Evolutionary conservation across 2,888 invertebrate species (phyloP).

Genomic region (Hypolimnas misippus): DNA sequence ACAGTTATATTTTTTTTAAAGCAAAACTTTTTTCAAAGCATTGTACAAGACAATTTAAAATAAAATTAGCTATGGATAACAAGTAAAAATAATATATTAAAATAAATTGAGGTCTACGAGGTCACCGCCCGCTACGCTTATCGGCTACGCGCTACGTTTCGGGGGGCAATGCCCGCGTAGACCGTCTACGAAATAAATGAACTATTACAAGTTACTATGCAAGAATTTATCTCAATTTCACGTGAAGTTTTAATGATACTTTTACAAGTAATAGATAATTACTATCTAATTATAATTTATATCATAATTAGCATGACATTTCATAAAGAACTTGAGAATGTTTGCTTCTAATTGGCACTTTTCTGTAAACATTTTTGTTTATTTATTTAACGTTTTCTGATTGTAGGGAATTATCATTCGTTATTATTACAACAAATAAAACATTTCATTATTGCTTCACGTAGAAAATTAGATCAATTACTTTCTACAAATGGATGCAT

Average conservation of each 20-base stretch:
- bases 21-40: no score
- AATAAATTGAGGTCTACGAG: conserved; percentile 42
- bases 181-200: conserved; percentile 46
- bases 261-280: background rate
- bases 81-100: conserved; percentile 11
- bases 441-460: no score
- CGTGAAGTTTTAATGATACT: conserved; percentile 7
- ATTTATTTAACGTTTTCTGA: no score
- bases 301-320: background rate
- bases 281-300: background rate
- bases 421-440: no score
- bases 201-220: conserved; percentile 18
- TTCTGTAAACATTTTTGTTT: background rate
- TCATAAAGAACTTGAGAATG: background rate
- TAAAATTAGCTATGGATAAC: background rate
- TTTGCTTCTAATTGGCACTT: background rate
- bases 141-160: conserved; percentile 50
- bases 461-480: no score
- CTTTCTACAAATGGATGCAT: no score
- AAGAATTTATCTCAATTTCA: conserved; percentile 10
- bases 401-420: no score
- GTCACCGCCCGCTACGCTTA: conserved; percentile 51
- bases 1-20: no score
- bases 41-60: background rate
- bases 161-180: conserved; percentile 56